Evolutionary conservation across 1,140 invertebrate species (phyloP).

Genomic region (Steinernema khuongi): DNA sequence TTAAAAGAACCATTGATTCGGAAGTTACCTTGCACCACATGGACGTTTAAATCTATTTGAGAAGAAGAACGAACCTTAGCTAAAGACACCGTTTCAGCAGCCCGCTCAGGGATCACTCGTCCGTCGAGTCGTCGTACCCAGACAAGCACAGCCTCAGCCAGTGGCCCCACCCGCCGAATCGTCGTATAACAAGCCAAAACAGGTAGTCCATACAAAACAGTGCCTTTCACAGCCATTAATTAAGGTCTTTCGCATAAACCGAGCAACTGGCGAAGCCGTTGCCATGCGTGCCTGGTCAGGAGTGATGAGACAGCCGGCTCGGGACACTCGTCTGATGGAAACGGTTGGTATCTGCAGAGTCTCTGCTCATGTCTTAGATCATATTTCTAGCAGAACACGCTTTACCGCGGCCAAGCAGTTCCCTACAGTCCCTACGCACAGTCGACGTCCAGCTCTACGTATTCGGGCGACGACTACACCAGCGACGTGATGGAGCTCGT

Average conservation of each 20-base stretch:
- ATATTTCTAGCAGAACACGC: background rate
- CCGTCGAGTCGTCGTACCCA: background rate
- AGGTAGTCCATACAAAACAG: background rate
- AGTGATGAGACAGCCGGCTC: background rate
- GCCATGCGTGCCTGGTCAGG: background rate
- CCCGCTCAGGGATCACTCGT: background rate
- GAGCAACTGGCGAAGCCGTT: background rate
- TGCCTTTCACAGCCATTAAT: background rate
- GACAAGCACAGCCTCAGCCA: background rate
- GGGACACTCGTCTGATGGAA: background rate
- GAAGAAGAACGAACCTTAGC: too few relatives aligned
- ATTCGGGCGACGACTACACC: background rate
- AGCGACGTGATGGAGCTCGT: background rate
- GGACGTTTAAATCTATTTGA: too few relatives aligned
- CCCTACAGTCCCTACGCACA: conserved; percentile 1
- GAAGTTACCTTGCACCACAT: too few relatives aligned
- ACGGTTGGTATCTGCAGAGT: conserved; percentile 1
- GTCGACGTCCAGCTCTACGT: background rate
- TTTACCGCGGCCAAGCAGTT: background rate
- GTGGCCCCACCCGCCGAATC: background rate
- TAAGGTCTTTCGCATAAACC: background rate
- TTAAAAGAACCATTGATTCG: too few relatives aligned
- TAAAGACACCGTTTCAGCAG: too few relatives aligned
- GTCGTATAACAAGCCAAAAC: background rate
- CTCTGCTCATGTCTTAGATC: background rate